These are phyloP conservation scores for Drosophila truncata DNA, from an alignment of 1,140 invertebrate genomes.

Conservation along the genomic window DNA sequence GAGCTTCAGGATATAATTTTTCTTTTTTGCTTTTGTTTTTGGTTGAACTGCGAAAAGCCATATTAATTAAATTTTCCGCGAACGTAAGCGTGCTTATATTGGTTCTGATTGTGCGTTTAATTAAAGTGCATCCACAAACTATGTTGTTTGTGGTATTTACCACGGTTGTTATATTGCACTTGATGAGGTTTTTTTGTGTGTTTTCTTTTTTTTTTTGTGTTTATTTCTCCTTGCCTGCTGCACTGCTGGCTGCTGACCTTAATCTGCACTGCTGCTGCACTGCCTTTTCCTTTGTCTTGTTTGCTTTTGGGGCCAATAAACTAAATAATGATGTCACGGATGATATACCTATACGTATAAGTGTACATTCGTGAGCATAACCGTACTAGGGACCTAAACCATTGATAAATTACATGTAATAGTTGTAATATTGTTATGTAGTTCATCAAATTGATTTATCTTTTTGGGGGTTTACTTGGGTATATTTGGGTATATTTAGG, in stretches of 20 bases:
- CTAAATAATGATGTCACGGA: conserved; percentile 51
- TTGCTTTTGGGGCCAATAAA: conserved; percentile 48
- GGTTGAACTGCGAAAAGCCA: conserved; percentile 28
- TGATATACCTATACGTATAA: conserved; percentile 10
- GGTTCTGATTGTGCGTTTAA: conserved; percentile 49
- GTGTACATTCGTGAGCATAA: not conserved
- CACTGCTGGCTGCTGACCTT: conserved; percentile 27
- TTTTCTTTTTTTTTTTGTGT: not conserved
- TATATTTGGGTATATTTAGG: no score
- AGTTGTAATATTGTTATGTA: not conserved
- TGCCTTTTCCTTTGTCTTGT: conserved; percentile 14
- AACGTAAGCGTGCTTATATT: conserved; percentile 8
- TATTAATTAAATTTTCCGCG: conserved; percentile 47
- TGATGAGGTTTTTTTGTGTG: conserved; percentile 9
- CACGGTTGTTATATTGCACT: conserved; percentile 2
- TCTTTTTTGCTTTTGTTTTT: conserved; percentile 5
- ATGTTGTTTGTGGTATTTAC: conserved; percentile 12
- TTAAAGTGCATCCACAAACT: conserved; percentile 40
- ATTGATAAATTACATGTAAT: not conserved
- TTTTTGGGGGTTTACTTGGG: no score
- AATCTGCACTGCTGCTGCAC: conserved; percentile 23
- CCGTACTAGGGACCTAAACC: not conserved
- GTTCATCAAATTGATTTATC: not conserved
- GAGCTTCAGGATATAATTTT: conserved; percentile 12
- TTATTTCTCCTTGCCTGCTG: conserved; percentile 4